A percentile compares a stretch with the other conserved stretches of the same genome.
Evolutionary conservation across 2,797 vertebrate genomes (phyloP).

Genomic region (Buceros bicornis): DNA sequence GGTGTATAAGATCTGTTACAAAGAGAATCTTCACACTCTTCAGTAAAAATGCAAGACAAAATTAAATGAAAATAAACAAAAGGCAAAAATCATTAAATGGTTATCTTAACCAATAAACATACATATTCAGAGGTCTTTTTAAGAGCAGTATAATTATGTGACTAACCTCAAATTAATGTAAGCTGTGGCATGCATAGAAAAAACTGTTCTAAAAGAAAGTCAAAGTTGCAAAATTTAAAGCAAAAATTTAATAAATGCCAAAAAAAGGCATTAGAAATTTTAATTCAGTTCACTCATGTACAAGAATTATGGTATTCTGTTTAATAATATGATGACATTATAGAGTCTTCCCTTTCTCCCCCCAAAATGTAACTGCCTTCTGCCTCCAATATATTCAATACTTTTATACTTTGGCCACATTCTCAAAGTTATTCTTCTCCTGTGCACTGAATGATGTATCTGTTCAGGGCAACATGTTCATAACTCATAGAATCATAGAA

Average conservation of each 20-base stretch:
- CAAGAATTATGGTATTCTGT: neutral
- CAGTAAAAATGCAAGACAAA: neutral
- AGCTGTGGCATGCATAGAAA: neutral
- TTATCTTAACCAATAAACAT: neutral
- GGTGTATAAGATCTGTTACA: neutral
- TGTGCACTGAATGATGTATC: neutral
- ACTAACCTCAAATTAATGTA: neutral
- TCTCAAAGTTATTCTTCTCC: neutral
- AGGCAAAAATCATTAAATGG: neutral
- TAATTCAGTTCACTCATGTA: neutral
- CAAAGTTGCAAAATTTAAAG: neutral
- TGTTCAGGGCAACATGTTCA: neutral
- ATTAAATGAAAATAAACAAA: neutral
- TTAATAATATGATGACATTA: neutral
- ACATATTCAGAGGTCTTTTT: neutral
- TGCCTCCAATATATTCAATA: neutral
- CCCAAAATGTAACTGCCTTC: neutral
- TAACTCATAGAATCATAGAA: neutral
- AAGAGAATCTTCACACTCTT: neutral
- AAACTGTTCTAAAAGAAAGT: neutral
- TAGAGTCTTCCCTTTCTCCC: neutral
- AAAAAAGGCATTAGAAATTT: neutral
- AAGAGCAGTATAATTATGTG: neutral
- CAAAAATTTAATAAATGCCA: neutral
- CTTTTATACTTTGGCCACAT: neutral